phyloP scores from a whole-genome alignment of 2,113 vertebrate species.

The Rattus rattus region DNA sequence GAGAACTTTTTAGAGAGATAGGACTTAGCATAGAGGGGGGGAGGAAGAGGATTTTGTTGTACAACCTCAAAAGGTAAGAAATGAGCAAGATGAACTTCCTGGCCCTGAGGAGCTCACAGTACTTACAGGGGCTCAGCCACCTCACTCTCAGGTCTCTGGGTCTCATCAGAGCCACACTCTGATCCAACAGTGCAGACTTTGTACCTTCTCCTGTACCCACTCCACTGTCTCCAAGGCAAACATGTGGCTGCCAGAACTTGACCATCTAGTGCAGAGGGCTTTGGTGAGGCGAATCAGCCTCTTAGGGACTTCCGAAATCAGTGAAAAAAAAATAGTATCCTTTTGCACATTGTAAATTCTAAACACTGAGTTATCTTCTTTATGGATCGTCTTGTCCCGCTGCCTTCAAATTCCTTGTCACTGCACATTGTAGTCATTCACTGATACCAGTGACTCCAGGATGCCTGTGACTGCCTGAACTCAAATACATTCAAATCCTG shows the following conservation, averaged over 20 bases:
- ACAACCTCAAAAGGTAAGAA: neutral
- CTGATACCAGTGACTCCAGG: neutral
- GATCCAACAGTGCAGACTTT: neutral
- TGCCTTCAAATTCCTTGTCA: neutral
- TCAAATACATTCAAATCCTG: neutral
- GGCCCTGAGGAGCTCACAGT: neutral
- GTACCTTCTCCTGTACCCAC: rapidly evolving
- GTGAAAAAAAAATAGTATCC: neutral
- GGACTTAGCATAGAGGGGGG: neutral
- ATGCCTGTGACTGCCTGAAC: neutral
- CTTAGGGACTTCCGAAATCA: neutral
- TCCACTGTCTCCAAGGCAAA: neutral
- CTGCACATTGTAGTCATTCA: neutral
- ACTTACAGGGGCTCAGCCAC: neutral
- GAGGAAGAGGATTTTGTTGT: neutral
- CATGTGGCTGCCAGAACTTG: neutral
- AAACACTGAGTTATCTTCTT: neutral
- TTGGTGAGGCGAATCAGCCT: neutral
- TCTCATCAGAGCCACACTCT: neutral
- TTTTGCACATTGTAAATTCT: neutral
- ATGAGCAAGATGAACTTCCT: neutral
- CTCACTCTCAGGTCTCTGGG: neutral
- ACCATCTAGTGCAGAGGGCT: neutral
- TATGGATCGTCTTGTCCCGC: neutral
- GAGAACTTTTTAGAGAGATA: neutral